Base-by-base conservation (phyloP, 1,140 invertebrate genomes). In the Teleopsis dalmanni region DNA sequence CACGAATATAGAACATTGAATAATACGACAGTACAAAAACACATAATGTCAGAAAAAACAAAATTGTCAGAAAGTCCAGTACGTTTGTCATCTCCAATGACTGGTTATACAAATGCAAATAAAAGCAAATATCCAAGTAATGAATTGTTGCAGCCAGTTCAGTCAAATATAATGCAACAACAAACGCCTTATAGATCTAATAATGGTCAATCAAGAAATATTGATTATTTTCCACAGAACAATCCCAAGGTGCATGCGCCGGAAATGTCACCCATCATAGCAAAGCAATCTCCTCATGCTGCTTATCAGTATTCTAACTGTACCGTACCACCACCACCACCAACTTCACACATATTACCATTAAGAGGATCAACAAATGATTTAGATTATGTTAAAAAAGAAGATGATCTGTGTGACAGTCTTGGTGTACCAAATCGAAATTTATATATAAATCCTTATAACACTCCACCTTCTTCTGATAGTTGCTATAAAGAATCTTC, bases 401-500 rank as follows among this genome's bases (percentile, higher is more conserved):
- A 42, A 22, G 48, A 50, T 22, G 42, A 38, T 23, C 21, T 43
- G 6, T 43, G 14, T 34, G 37, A 22, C 2, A 4, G 21, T 33
- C 2, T n/a, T 27, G 36, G 8, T 35, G 14, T 14, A 40, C 11
- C 33, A 18, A 27, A 21, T 22, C 27, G 27, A 46, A 44, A 23
- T 7, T 22, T 65, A 3, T 66, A 65, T 51, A 52, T 60, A 23
- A 66, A 66, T 55, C 63, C 63, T 3, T 66, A 63, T 35, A 63
- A 57, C 31, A 50, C 44, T 8, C 47, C 58, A 36, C 47, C 47
- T 18, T 42, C 42, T 8, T 19, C 43, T 26, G 52, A 47, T 35
- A 16, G 13, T 10, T 25, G 42, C 21, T 49, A 48, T 41, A 27
- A 53, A 21, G 55, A 60, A 44, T 29, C 38, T 26, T 26, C 43